Percentiles rank a stretch among this genome's conserved stretches.
Evolutionary conservation across 1,140 invertebrate species (phyloP).

Genomic region (Pissodes strobi): DNA sequence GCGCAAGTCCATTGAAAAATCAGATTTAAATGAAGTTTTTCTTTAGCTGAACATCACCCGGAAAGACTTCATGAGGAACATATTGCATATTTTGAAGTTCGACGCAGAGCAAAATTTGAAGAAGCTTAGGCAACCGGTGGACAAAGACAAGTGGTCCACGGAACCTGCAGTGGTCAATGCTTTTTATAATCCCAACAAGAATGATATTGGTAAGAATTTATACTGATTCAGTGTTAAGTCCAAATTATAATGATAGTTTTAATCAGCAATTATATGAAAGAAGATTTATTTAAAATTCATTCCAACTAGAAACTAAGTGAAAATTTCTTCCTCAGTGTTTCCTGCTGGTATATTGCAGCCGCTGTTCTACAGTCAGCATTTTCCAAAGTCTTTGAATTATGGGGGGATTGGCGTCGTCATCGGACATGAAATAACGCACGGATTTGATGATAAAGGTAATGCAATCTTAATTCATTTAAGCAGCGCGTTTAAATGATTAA

Average conservation of each 20-base stretch:
- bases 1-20: too few species aligned
- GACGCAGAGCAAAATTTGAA: constrained; percentile 76
- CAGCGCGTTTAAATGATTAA: not conserved
- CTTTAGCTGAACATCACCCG: constrained; percentile 74
- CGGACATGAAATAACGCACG: constrained; percentile 84
- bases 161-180: constrained; percentile 91
- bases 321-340: constrained; percentile 73
- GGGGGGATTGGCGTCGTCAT: constrained; percentile 89
- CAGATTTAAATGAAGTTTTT: too few species aligned
- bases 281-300: too few species aligned
- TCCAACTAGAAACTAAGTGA: too few species aligned
- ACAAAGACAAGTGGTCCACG: constrained; percentile 87
- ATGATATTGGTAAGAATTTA: constrained; percentile 70
- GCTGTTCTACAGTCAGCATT: constrained; percentile 83
- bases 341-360: constrained; percentile 90
- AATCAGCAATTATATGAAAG: too few species aligned
- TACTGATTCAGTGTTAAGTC: too few species aligned
- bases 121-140: constrained; percentile 74
- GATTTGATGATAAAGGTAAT: constrained; percentile 86
- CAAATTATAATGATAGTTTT: too few species aligned
- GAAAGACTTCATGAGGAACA: constrained; percentile 74
- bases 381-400: constrained; percentile 82
- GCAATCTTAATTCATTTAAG: not conserved
- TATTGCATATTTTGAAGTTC: constrained; percentile 73
- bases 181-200: constrained; percentile 89